Conservation (phyloP, 2,888 invertebrate genomes). For the Cartodere bifasciata region DNA sequence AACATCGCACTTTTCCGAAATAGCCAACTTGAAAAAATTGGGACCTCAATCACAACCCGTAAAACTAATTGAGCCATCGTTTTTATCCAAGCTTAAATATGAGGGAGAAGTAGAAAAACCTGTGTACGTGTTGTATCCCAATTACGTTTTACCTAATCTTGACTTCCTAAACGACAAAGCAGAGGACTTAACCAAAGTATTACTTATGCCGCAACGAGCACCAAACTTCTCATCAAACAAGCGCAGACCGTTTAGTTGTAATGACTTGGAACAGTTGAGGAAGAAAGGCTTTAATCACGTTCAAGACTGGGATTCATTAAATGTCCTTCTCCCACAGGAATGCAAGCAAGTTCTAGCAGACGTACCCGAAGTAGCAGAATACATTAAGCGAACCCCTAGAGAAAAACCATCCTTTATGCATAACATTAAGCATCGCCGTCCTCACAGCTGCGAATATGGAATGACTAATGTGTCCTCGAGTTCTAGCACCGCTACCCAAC, state of each 20-base stretch:
- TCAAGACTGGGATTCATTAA: slow-evolving; percentile 87
- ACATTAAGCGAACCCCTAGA: slow-evolving; percentile 35
- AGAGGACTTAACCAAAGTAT: slow-evolving; percentile 46
- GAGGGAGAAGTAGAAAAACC: slow-evolving; percentile 49
- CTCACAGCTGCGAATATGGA: slow-evolving; percentile 42
- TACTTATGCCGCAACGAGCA: slow-evolving; percentile 54
- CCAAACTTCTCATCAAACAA: slow-evolving; percentile 36
- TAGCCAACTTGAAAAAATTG: slow-evolving; percentile 25
- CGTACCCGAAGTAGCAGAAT: slow-evolving; percentile 62
- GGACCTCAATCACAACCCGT: slow-evolving; percentile 29
- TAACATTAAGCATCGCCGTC: slow-evolving; percentile 39
- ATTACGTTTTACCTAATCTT: slow-evolving; percentile 79
- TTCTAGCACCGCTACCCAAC: slow-evolving; percentile 64
- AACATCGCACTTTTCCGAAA: slow-evolving; percentile 44
- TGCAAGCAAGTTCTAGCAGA: slow-evolving; percentile 67
- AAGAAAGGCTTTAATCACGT: slow-evolving; percentile 75
- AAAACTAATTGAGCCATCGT: slow-evolving; percentile 56
- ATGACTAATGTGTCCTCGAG: slow-evolving; percentile 49
- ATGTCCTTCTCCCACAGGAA: slow-evolving; percentile 75
- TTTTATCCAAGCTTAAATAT: slow-evolving; percentile 50
- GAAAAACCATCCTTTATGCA: slow-evolving; percentile 43
- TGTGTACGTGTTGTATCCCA: slow-evolving; percentile 82
- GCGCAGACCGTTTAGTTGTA: slow-evolving; percentile 63
- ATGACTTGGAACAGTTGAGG: slow-evolving; percentile 68
- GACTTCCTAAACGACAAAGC: slow-evolving; percentile 53